A percentile compares a stretch with the other conserved stretches of the same genome.
phyloP scores from a whole-genome alignment of 2,797 vertebrate species.

The Megalops cyprinoides region DNA sequence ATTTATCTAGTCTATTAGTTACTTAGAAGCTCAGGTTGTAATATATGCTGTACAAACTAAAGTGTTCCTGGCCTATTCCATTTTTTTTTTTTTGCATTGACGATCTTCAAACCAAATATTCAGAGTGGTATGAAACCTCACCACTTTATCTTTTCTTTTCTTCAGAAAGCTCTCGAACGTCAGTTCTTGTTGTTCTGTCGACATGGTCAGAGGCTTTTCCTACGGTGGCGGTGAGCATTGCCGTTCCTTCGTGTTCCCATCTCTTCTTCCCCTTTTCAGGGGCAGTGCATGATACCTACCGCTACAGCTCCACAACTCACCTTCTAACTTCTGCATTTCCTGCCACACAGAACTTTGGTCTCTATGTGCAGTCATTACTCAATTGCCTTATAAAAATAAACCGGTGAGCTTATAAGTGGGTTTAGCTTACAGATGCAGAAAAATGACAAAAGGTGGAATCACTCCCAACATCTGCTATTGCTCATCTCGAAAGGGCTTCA shows the following conservation, averaged over 20 bases:
- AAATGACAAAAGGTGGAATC: too few relatives aligned
- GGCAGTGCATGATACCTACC: background rate
- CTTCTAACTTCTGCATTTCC: slow-evolving; percentile 4
- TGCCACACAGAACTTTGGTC: background rate
- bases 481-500: too few relatives aligned
- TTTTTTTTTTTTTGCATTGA: background rate
- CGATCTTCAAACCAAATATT: background rate
- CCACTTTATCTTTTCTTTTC: slow-evolving; percentile 9
- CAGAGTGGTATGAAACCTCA: background rate
- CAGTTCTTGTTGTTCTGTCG: background rate
- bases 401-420: too few relatives aligned
- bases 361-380: background rate
- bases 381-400: too few relatives aligned
- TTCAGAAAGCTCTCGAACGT: background rate
- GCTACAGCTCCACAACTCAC: background rate
- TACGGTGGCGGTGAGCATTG: background rate
- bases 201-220: background rate
- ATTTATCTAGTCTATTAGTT: too few relatives aligned
- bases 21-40: too few relatives aligned
- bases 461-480: too few relatives aligned
- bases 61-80: too few relatives aligned
- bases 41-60: too few relatives aligned
- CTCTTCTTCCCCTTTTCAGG: background rate
- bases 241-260: background rate
- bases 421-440: too few relatives aligned